These are phyloP conservation scores for Synergus japonicus DNA, from an alignment of 2,888 invertebrate species.

Conservation along the genomic window DNA sequence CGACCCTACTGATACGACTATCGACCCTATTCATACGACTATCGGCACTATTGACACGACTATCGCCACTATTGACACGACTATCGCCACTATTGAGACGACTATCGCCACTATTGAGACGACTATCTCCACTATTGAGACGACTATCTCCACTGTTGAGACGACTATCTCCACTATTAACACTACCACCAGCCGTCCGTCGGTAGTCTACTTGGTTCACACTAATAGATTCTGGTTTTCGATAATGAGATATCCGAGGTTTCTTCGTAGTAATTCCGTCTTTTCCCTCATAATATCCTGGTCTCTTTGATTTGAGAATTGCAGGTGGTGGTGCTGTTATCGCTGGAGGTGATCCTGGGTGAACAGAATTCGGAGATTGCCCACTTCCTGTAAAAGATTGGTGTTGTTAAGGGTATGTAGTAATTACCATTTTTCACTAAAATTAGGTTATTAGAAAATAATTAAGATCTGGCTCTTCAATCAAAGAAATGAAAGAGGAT, in stretches of 20 bases:
- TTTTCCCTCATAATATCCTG: conserved; percentile 81
- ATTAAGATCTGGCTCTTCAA: neutral
- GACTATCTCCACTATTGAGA: conserved; percentile 55
- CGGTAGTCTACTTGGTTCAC: conserved; percentile 61
- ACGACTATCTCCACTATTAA: conserved; percentile 44
- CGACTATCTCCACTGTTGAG: conserved; percentile 48
- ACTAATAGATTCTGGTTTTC: conserved; percentile 79
- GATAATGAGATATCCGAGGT: conserved; percentile 92
- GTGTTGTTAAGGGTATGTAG: neutral
- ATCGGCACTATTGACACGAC: conserved; percentile 43
- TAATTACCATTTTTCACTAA: too few species aligned
- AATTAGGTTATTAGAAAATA: neutral
- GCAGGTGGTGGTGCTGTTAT: conserved; percentile 76
- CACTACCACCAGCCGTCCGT: conserved; percentile 64
- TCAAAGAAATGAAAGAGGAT: neutral
- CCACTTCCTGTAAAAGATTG: conserved; percentile 80
- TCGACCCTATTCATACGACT: conserved; percentile 51
- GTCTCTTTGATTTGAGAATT: conserved; percentile 81
- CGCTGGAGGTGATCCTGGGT: conserved; percentile 85
- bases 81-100: conserved; percentile 57
- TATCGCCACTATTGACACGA: conserved; percentile 50
- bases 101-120: conserved; percentile 51
- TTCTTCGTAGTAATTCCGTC: conserved; percentile 84
- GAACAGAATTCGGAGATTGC: conserved; percentile 87
- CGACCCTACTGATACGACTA: conserved; percentile 56